Evolutionary conservation across 1,140 invertebrate species (phyloP).

Genomic region (Sinella curviseta): DNA sequence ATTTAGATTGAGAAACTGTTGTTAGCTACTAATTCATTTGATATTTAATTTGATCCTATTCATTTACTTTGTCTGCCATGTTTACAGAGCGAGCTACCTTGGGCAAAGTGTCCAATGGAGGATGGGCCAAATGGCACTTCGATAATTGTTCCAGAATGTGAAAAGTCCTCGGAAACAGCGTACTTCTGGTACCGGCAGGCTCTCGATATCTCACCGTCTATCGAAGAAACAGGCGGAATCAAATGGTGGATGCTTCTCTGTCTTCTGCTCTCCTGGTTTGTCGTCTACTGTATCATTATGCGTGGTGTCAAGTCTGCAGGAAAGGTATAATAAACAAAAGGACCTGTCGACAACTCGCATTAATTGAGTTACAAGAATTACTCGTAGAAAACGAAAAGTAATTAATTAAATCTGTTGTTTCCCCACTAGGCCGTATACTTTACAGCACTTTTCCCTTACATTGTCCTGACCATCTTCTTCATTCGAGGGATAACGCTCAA

Average conservation of each 20-base stretch:
- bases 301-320: constrained; percentile 97
- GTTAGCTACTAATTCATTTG: too few relatives aligned
- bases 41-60: neutral
- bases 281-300: constrained; percentile 97
- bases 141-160: constrained; percentile 69
- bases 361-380: neutral
- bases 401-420: constrained; percentile 44
- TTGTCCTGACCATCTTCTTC: constrained; percentile 93
- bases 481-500: constrained; percentile 84
- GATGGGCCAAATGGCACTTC: constrained; percentile 54
- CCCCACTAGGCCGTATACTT: constrained; percentile 84
- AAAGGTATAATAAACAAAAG: constrained; percentile 72
- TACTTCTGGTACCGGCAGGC: constrained; percentile 88
- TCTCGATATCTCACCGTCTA: constrained; percentile 77
- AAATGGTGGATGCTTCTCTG: constrained; percentile 94
- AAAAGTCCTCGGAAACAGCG: constrained; percentile 76
- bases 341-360: neutral
- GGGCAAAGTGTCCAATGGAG: constrained; percentile 72
- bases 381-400: neutral
- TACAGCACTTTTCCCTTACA: constrained; percentile 92
- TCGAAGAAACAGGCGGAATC: constrained; percentile 67
- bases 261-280: constrained; percentile 86
- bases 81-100: constrained; percentile 73
- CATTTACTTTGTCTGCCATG: neutral
- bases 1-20: too few relatives aligned